A percentile compares a stretch with the other conserved stretches of the same genome.
These are phyloP conservation scores for Nomada flava DNA, from an alignment of 2,888 invertebrate species.

Conservation along the genomic window DNA sequence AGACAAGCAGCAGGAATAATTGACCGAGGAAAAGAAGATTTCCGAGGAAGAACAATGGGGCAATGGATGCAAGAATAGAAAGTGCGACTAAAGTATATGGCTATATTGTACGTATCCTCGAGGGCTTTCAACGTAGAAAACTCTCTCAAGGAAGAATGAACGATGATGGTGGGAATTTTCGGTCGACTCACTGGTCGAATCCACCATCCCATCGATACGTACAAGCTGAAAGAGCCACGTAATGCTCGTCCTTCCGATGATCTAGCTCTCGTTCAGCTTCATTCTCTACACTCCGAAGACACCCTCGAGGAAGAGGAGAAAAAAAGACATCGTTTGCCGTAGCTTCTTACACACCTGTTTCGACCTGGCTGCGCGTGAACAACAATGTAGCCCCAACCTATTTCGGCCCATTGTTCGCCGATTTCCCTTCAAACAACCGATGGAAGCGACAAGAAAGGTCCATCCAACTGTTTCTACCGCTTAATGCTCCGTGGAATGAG, in stretches of 20 bases:
- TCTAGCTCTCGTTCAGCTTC: conserved; percentile 34
- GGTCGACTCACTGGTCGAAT: conserved; percentile 16
- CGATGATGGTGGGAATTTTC: conserved; percentile 34
- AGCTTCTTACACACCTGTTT: conserved; percentile 38
- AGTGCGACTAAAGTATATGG: conserved; percentile 29
- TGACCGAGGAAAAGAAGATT: conserved; percentile 5
- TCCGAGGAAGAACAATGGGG: conserved; percentile 13
- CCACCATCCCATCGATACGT: conserved; percentile 15
- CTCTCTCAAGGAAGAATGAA: not conserved
- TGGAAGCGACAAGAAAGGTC: conserved; percentile 4
- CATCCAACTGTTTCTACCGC: not conserved
- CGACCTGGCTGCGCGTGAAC: not conserved
- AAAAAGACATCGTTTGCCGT: not conserved
- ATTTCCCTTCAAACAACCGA: conserved; percentile 38
- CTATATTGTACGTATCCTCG: not conserved
- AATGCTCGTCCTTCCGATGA: conserved; percentile 44
- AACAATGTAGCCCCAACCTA: conserved; percentile 6
- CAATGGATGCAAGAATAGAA: conserved; percentile 8
- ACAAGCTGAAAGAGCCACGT: conserved; percentile 2
- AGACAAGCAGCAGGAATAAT: conserved; percentile 11
- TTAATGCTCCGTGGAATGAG: conserved; percentile 20
- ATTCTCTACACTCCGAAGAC: conserved; percentile 1
- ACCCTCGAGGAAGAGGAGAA: not conserved
- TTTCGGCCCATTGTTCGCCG: conserved; percentile 41
- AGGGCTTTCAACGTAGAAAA: not conserved